These are phyloP conservation scores for Sylvicola cinctus DNA, from an alignment of 2,888 invertebrate species.

Conservation along the genomic window DNA sequence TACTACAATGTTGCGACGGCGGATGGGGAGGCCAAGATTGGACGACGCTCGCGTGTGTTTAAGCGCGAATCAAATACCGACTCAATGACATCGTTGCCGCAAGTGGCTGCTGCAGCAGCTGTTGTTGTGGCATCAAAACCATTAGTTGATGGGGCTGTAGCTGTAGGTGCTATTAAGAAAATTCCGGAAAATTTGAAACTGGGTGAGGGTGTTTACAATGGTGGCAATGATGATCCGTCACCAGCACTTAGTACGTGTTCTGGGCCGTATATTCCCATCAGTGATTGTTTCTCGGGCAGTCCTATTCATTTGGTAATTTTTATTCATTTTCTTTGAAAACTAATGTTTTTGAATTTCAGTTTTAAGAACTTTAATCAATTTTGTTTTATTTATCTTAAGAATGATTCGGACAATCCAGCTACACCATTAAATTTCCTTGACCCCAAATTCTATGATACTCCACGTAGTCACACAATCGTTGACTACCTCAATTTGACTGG, in stretches of 20 bases:
- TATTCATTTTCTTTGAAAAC: background rate
- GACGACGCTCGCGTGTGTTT: too few relatives aligned
- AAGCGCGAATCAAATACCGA: too few relatives aligned
- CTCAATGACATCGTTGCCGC: too few relatives aligned
- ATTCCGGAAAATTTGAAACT: constrained; percentile 25
- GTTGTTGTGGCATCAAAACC: too few relatives aligned
- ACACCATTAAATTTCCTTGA: constrained; percentile 27
- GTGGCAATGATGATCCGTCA: constrained; percentile 29
- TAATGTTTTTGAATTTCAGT: background rate
- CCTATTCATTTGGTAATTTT: constrained; percentile 21
- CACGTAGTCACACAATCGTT: constrained; percentile 21
- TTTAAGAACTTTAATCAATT: too few relatives aligned
- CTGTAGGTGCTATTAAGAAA: constrained; percentile 18
- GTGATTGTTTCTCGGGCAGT: constrained; percentile 75
- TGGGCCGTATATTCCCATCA: constrained; percentile 79
- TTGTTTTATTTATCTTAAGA: too few relatives aligned
- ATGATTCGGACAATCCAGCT: constrained; percentile 13
- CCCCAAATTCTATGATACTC: constrained; percentile 33
- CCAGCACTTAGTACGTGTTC: constrained; percentile 44
- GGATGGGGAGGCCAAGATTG: too few relatives aligned
- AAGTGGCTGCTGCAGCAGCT: too few relatives aligned
- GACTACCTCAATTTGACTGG: constrained; percentile 25
- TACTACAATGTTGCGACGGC: too few relatives aligned
- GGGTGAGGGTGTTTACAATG: constrained; percentile 17
- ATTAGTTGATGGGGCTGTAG: too few relatives aligned